Conservation (phyloP, 1,140 invertebrate genomes). For the Ruditapes philippinarum region DNA sequence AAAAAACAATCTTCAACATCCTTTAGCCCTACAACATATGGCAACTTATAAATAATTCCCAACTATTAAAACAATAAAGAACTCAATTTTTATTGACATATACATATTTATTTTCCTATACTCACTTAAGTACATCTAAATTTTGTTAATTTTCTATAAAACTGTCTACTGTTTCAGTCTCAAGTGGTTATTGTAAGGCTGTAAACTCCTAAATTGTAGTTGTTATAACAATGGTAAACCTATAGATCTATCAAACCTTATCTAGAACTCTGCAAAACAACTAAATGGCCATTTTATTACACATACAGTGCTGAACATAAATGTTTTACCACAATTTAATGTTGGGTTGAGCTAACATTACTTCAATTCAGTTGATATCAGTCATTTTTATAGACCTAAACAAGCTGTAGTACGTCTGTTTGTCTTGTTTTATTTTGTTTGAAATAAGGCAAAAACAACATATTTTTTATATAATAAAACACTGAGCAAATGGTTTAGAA, state of each 20-base stretch:
- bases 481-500: no score
- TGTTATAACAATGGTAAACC: background rate
- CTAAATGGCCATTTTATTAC: background rate
- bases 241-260: constrained; percentile 9
- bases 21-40: constrained; percentile 1
- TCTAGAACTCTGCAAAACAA: background rate
- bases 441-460: no score
- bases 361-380: no score
- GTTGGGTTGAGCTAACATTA: background rate
- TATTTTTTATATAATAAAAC: no score
- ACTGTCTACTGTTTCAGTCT: constrained; percentile 13
- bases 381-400: no score
- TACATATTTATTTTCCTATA: constrained; percentile 43
- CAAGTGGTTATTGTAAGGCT: background rate
- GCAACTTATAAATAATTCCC: constrained; percentile 39
- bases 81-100: constrained; percentile 42
- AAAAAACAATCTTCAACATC: background rate
- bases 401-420: no score
- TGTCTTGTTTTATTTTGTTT: no score
- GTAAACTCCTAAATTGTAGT: background rate
- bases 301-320: no score
- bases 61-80: constrained; percentile 24
- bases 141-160: constrained; percentile 54
- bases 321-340: no score
- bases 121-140: constrained; percentile 2